Base-by-base conservation (phyloP, 2,888 invertebrate species). In the Aquatica leii region DNA sequence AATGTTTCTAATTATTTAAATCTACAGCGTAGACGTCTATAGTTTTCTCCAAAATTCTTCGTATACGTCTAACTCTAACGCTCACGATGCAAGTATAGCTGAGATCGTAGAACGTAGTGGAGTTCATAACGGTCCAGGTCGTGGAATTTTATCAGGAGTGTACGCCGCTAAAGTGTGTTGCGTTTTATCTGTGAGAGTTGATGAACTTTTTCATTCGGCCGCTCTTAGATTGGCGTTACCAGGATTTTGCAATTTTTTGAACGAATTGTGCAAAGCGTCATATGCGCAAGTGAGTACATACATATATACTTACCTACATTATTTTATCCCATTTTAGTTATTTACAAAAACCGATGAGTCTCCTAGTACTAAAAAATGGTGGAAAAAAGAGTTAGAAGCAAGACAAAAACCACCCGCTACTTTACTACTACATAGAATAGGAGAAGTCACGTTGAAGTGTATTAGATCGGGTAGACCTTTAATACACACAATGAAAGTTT, bases 141-240 rank as follows among this genome's bases (percentile, higher is more conserved):
- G 80, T 64, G 88, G 85, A 1, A 85, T 91, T 9, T 84, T 93
- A 57, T 86, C 88, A 0, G 91, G 92, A 1, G 87, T 91, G 3
- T 92, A 94, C 58, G 93, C 95, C 0, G 93, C 94, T 0, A 92
- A 94, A 76, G 94, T 96, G 0, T 88, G 97, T 59, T 96, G 96
- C 80, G 92, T 94, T 0, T 82, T 98, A 8, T 92, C 95, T 0
- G 93, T 95, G 64, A 92, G 94, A 75, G 94, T 95, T 0, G 97
- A 97, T 77, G 90, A 95, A 71, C 81, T 98, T 56, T 97, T 96
- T 81, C 93, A 94, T 57, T 91, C 94, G 66, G 92, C 96, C 1
- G 94, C 96, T 0, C 87, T 93, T 57, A 91, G 95, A 66, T 84
- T 97, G 49, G 95, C 95, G 71, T 83, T 97, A 53, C 90, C 91